A percentile compares a stretch with the other conserved stretches of the same genome.
These are phyloP conservation scores for Neotragus moschatus DNA, from an alignment of 2,113 vertebrate genomes.

Conservation along the genomic window DNA sequence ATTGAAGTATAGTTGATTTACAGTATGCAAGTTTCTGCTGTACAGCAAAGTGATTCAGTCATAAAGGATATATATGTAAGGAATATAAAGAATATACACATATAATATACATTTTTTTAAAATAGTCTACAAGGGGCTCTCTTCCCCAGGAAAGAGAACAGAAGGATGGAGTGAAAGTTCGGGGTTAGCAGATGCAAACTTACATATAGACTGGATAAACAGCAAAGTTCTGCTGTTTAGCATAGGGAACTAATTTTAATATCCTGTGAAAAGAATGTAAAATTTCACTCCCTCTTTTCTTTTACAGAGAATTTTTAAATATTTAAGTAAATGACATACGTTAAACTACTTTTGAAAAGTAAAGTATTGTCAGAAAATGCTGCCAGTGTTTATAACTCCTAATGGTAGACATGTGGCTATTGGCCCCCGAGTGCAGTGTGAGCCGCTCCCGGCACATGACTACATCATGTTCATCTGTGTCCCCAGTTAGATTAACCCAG, in stretches of 20 bases:
- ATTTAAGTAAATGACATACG: not conserved
- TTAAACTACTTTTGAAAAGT: slow-evolving; percentile 8
- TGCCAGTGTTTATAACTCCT: not conserved
- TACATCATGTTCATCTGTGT: not conserved
- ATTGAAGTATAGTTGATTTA: not conserved
- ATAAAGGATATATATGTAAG: not conserved
- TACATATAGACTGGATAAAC: not conserved
- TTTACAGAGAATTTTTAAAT: not conserved
- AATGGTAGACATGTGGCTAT: not conserved
- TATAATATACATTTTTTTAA: not conserved
- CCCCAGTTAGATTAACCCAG: not conserved
- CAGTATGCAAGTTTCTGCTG: not conserved
- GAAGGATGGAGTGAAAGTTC: not conserved
- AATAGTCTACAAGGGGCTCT: not conserved
- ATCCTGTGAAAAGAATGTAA: not conserved
- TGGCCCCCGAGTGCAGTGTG: not conserved
- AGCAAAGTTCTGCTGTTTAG: not conserved
- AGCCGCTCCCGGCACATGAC: not conserved
- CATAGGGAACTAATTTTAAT: not conserved
- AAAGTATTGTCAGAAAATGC: not conserved
- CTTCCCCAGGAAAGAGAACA: not conserved
- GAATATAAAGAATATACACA: not conserved
- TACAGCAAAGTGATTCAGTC: not conserved
- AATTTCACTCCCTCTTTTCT: not conserved
- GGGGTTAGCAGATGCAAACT: not conserved